Percentiles rank a stretch among this genome's conserved stretches.
phyloP scores from a whole-genome alignment of 2,888 invertebrate genomes.

The Oscheius myriophilus region DNA sequence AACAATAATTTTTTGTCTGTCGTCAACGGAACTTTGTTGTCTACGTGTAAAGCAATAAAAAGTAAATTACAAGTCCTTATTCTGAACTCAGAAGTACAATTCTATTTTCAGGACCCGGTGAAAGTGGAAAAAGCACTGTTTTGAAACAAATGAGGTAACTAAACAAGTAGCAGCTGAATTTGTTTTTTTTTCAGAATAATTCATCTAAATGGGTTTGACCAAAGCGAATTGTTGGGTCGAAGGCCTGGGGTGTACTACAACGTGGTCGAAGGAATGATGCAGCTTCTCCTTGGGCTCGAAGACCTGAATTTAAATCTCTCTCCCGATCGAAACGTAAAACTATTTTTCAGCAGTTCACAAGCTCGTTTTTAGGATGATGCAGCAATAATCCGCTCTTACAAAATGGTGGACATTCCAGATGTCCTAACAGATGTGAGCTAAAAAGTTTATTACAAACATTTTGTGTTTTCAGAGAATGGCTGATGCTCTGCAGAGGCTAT shows the following conservation, averaged over 20 bases:
- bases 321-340: slow-evolving; percentile 4
- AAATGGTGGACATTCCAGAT: slow-evolving; percentile 15
- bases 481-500: slow-evolving; percentile 15
- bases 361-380: neutral
- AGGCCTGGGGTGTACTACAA: slow-evolving; percentile 21
- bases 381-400: neutral
- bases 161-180: slow-evolving; percentile 79
- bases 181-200: slow-evolving; percentile 82
- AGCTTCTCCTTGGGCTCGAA: slow-evolving; percentile 23
- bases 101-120: slow-evolving; percentile 91
- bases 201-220: slow-evolving; percentile 83
- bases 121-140: slow-evolving; percentile 99
- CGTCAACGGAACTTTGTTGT: too few species aligned
- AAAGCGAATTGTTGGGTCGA: slow-evolving; percentile 89
- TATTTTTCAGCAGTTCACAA: neutral
- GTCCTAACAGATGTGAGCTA: slow-evolving; percentile 8
- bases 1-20: too few species aligned
- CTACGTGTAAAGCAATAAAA: neutral
- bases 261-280: slow-evolving; percentile 18
- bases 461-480: slow-evolving; percentile 7
- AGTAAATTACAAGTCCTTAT: neutral
- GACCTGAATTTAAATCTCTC: neutral
- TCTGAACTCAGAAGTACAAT: neutral
- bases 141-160: slow-evolving; percentile 99
- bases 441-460: slow-evolving; percentile 78